Evolutionary conservation across 2,113 vertebrate species (phyloP).

Genomic region (Elgaria multicarinata): DNA sequence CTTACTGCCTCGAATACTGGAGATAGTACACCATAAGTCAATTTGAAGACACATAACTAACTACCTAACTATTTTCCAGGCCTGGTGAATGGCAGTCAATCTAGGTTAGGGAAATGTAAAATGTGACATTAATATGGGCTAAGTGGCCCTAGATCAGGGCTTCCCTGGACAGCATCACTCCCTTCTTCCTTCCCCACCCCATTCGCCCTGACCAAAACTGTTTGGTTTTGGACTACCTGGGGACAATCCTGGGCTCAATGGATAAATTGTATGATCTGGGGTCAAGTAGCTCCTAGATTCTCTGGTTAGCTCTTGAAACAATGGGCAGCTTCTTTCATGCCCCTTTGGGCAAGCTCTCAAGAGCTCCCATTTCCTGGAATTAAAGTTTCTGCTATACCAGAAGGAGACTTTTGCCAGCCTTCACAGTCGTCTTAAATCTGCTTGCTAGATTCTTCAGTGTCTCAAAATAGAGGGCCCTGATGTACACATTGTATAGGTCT

Average conservation of each 20-base stretch:
- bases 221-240: background rate
- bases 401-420: background rate
- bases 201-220: too few species aligned
- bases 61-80: background rate
- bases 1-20: too few species aligned
- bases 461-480: slow-evolving; percentile 12
- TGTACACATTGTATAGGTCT: background rate
- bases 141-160: background rate
- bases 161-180: too few species aligned
- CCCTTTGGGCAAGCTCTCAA: too few species aligned
- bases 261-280: background rate
- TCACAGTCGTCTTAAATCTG: background rate
- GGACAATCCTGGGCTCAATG: background rate
- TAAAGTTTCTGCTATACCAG: background rate
- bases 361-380: background rate
- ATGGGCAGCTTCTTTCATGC: background rate
- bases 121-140: background rate
- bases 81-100: background rate
- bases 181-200: too few species aligned
- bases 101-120: background rate
- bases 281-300: background rate
- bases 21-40: too few species aligned
- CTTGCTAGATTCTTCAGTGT: background rate
- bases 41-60: too few species aligned
- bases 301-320: background rate